Evolutionary conservation across 2,113 vertebrate genomes (phyloP), one percentile per base, ranked within the genome.

Genomic region (Rhegmatorhina hoffmannsi): DNA sequence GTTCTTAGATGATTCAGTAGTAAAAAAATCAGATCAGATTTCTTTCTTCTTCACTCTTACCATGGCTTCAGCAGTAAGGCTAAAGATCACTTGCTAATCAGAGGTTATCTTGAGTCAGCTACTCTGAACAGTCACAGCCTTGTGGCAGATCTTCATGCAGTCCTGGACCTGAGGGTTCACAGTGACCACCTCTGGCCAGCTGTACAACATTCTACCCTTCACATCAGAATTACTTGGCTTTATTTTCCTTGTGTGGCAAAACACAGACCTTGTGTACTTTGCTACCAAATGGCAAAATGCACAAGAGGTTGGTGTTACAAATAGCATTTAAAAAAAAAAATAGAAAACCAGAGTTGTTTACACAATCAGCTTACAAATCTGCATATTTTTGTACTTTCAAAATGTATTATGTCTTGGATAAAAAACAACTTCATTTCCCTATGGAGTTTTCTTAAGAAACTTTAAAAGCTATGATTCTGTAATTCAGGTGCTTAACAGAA

Each of bases 61-160:
- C 21, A 23, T 11, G 24, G 33, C 17, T 87, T 16, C 26, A 91
- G 44, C 33, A 84, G 13, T 9, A 44, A 13, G 3, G 52, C 52
- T 80, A 34, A 92, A 88, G 60, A 86, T 20, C 55, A 74, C 24
- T 44, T 24, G 1, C 21, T 77, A 59, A 74, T 47, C 34, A 40
- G 49, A 60, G 12, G 84, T 70, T 13, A 82, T n/a, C 40, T 63
- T 2, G 0, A 83, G 53, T 25, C 78, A 79, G n/a, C 67, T 83
- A 43, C 31, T 55, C 36, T 33, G 11, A 89, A 50, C 50, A 52
- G 46, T 15, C 56, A 43, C 26, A 56, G 25, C 10, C 44, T 62
- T 43, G 49, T 0, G 10, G 38, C 38, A 68, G 33, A 59, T 21
- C 24, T 90, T 56, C 38, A 19, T 0, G 0, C 55, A 73, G 26